Conservation (phyloP, 2,113 vertebrate genomes). For the Oryzias woworae region DNA sequence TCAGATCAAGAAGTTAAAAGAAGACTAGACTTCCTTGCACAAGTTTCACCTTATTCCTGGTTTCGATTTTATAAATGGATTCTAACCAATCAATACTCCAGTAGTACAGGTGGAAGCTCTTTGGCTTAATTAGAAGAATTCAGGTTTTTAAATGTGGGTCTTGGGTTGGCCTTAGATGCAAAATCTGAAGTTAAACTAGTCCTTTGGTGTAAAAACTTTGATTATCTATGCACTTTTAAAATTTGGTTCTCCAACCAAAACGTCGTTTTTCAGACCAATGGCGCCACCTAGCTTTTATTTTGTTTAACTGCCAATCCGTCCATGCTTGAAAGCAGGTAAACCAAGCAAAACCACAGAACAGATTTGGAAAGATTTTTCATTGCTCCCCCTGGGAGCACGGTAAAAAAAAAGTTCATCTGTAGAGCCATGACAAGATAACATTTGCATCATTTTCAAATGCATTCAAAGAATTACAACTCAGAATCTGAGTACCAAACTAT, state of each 20-base stretch:
- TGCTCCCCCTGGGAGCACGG: too few species aligned
- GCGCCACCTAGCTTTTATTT: constrained; percentile 38
- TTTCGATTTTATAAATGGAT: constrained; percentile 28
- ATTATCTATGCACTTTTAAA: too few species aligned
- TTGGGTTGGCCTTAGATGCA: too few species aligned
- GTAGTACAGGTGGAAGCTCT: constrained; percentile 9
- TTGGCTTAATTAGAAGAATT: constrained; percentile 29
- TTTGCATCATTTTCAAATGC: neutral
- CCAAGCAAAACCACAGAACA: too few species aligned
- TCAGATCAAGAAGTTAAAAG: constrained; percentile 10
- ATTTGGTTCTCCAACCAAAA: too few species aligned
- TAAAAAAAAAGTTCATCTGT: too few species aligned
- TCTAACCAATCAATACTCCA: constrained; percentile 29
- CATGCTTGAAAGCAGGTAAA: too few species aligned
- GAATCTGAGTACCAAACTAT: constrained; percentile 83
- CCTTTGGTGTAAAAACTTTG: too few species aligned
- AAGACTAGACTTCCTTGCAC: neutral
- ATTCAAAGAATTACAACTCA: neutral
- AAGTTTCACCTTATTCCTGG: constrained; percentile 51
- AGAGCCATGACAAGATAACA: too few species aligned
- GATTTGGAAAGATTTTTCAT: too few species aligned
- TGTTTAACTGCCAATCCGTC: too few species aligned
- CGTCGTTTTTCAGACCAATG: constrained; percentile 4
- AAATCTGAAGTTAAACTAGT: too few species aligned
- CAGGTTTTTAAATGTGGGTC: constrained; percentile 1